These are phyloP conservation scores for Coracias cyanogaster DNA, from an alignment of 2,797 vertebrate species.

Conservation along the genomic window DNA sequence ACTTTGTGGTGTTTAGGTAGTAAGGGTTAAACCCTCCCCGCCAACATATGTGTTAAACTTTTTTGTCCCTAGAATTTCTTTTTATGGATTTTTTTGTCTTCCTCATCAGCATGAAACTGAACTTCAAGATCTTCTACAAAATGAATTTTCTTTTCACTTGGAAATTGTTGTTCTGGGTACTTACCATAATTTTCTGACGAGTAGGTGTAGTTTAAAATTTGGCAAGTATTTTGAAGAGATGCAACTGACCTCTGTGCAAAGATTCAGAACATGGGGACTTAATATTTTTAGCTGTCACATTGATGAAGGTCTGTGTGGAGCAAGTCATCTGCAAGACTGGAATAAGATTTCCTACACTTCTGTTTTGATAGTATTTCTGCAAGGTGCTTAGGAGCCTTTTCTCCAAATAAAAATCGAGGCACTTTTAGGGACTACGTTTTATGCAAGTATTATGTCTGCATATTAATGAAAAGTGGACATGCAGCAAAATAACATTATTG, in stretches of 20 bases:
- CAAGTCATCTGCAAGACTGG: background rate
- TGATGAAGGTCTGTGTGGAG: background rate
- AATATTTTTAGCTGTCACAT: background rate
- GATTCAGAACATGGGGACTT: background rate
- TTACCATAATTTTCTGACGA: background rate
- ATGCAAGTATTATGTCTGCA: too few relatives aligned
- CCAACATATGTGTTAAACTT: background rate
- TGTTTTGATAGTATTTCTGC: background rate
- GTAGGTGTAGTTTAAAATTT: background rate
- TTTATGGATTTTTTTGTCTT: background rate
- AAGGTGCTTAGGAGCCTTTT: background rate
- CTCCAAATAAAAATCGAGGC: background rate
- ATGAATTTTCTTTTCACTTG: background rate
- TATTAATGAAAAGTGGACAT: too few relatives aligned
- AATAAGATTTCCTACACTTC: background rate
- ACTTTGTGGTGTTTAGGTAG: background rate
- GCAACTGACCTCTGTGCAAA: background rate
- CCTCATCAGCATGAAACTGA: background rate
- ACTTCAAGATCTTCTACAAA: background rate
- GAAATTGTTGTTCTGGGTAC: background rate
- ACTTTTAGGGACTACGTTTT: too few relatives aligned
- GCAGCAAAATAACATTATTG: too few relatives aligned
- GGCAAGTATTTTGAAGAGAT: background rate
- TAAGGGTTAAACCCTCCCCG: background rate
- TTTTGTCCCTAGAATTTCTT: background rate